phyloP scores from a whole-genome alignment of 2,888 invertebrate species.

The Monopis laevigella region DNA sequence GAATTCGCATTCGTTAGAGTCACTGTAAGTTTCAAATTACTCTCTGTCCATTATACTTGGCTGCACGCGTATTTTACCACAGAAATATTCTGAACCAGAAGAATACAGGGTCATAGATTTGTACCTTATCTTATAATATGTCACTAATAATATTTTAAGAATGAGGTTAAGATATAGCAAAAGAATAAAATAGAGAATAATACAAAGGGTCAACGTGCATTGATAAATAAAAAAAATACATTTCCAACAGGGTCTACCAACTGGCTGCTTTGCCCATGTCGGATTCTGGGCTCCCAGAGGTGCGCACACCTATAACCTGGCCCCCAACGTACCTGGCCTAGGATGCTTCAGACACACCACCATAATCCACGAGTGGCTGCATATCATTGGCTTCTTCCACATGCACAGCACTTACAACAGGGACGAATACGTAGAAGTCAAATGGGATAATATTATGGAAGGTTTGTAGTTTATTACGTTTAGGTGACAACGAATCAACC shows the following conservation, averaged over 20 bases:
- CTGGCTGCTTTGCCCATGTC: slow-evolving; percentile 51
- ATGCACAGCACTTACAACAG: slow-evolving; percentile 55
- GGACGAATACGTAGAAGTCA: slow-evolving; percentile 70
- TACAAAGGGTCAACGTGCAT: too few relatives aligned
- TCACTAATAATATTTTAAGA: too few relatives aligned
- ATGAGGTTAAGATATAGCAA: too few relatives aligned
- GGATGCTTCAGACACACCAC: slow-evolving; percentile 72
- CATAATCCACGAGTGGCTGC: slow-evolving; percentile 78
- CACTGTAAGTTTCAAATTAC: slow-evolving; percentile 26
- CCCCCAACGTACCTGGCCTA: slow-evolving; percentile 44
- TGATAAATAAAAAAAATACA: neutral
- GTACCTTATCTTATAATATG: too few relatives aligned
- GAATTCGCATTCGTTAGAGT: slow-evolving; percentile 25
- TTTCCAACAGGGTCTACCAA: slow-evolving; percentile 31
- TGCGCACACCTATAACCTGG: slow-evolving; percentile 61
- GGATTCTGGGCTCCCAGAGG: slow-evolving; percentile 45
- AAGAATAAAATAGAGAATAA: too few relatives aligned
- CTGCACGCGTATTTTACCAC: too few relatives aligned
- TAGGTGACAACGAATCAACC: too few relatives aligned
- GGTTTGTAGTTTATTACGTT: too few relatives aligned
- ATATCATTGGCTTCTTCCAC: slow-evolving; percentile 55
- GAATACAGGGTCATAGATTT: too few relatives aligned
- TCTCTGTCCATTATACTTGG: too few relatives aligned
- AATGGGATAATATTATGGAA: slow-evolving; percentile 71
- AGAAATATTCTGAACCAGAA: too few relatives aligned